Conservation (phyloP, 2,113 vertebrate genomes). For the Rhynchopsitta pachyrhyncha region DNA sequence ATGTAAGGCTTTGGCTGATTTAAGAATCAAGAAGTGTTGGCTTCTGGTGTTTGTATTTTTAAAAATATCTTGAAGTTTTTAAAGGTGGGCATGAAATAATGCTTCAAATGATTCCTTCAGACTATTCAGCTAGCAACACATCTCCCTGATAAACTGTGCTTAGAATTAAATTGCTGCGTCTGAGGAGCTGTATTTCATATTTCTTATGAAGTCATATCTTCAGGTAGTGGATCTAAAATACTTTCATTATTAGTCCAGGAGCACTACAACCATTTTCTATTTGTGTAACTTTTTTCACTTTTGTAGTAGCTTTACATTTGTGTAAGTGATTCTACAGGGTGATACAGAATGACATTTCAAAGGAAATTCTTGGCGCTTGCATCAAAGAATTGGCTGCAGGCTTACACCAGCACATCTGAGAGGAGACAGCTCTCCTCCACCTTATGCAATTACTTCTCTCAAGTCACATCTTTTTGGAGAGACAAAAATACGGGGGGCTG, state of each 20-base stretch:
- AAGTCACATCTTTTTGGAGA: neutral
- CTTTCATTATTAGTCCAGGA: neutral
- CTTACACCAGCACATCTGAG: neutral
- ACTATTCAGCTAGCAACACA: neutral
- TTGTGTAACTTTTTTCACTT: neutral
- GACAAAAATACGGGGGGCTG: neutral
- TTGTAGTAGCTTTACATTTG: neutral
- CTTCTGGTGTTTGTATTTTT: neutral
- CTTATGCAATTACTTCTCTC: neutral
- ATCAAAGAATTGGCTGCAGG: neutral
- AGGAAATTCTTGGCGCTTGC: neutral
- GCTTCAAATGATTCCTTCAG: neutral
- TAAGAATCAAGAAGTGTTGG: neutral
- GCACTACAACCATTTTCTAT: neutral
- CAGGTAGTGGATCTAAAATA: conserved; percentile 35
- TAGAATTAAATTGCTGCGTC: neutral
- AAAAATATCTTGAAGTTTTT: neutral
- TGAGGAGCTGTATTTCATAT: neutral
- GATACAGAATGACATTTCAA: neutral
- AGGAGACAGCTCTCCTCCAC: neutral
- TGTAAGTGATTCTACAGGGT: neutral
- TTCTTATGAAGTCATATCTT: neutral
- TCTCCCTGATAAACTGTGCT: neutral
- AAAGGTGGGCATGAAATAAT: neutral
- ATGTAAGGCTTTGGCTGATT: neutral